Evolutionary conservation across 2,888 invertebrate genomes (phyloP).

Genomic region (Incurvaria masculella): DNA sequence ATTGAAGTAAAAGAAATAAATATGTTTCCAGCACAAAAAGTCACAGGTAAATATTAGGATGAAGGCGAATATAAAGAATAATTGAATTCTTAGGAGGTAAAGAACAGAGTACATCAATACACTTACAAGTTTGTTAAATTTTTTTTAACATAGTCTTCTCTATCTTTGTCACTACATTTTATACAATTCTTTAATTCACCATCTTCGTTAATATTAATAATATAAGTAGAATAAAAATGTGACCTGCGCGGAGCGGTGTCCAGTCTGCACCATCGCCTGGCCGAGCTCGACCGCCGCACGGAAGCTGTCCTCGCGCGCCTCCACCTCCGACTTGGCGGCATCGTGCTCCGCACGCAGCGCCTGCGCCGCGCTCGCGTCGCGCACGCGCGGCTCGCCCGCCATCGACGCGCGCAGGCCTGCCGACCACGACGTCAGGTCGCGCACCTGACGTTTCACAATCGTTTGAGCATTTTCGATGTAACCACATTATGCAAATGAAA

Average conservation of each 20-base stretch:
- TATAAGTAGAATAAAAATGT: background rate
- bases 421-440: conserved; percentile 90
- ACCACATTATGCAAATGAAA: background rate
- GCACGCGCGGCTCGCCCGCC: conserved; percentile 75
- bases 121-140: too few species aligned
- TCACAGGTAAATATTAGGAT: too few species aligned
- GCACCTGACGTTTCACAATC: conserved; percentile 56
- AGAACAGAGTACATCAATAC: too few species aligned
- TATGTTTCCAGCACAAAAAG: too few species aligned
- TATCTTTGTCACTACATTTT: too few species aligned
- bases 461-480: background rate
- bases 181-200: too few species aligned
- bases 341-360: conserved; percentile 80
- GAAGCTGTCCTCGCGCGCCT: conserved; percentile 82
- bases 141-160: too few species aligned
- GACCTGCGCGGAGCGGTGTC: conserved; percentile 59
- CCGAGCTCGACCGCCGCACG: conserved; percentile 71
- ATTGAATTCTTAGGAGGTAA: too few species aligned
- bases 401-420: conserved; percentile 72
- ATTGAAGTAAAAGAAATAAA: too few species aligned
- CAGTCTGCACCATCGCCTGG: conserved; percentile 78
- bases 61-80: too few species aligned
- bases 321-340: conserved; percentile 79
- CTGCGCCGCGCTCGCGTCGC: conserved; percentile 80
- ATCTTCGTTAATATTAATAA: too few species aligned